These are phyloP conservation scores for Leptopilina myrica DNA, from an alignment of 2,888 invertebrate species.

Conservation along the genomic window DNA sequence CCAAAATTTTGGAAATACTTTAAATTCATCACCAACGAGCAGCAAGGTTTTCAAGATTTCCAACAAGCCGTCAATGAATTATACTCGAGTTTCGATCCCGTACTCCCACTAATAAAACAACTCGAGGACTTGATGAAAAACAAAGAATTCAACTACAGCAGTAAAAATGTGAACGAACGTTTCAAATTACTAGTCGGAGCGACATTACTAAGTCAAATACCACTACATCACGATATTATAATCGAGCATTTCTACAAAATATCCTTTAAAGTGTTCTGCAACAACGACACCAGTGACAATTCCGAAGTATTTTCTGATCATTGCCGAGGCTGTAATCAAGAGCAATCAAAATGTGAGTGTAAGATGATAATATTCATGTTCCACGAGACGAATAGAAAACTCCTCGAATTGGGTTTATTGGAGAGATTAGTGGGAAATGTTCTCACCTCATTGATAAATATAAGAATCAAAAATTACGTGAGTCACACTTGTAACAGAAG, in stretches of 20 bases:
- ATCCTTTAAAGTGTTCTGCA: conserved; percentile 85
- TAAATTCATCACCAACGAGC: conserved; percentile 77
- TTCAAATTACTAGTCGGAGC: conserved; percentile 83
- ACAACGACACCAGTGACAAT: conserved; percentile 69
- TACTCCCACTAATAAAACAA: conserved; percentile 79
- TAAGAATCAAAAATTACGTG: conserved; percentile 90
- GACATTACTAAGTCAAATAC: conserved; percentile 84
- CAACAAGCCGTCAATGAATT: conserved; percentile 83
- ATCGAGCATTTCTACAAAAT: conserved; percentile 87
- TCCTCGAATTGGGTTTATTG: conserved; percentile 87
- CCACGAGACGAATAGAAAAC: conserved; percentile 85
- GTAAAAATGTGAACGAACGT: conserved; percentile 79
- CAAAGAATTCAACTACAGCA: conserved; percentile 73
- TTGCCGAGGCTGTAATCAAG: conserved; percentile 86
- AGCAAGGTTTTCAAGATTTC: conserved; percentile 82
- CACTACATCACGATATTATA: conserved; percentile 83
- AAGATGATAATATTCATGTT: conserved; percentile 84
- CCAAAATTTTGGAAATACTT: conserved; percentile 85
- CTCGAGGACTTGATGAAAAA: conserved; percentile 77
- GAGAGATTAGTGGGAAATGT: conserved; percentile 92
- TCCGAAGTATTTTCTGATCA: conserved; percentile 69
- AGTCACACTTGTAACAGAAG: conserved; percentile 90
- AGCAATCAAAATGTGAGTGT: conserved; percentile 81
- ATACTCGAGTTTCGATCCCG: conserved; percentile 79
- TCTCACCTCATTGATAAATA: conserved; percentile 89